These are phyloP conservation scores for Idaea aversata DNA, from an alignment of 2,888 invertebrate genomes.

Conservation along the genomic window DNA sequence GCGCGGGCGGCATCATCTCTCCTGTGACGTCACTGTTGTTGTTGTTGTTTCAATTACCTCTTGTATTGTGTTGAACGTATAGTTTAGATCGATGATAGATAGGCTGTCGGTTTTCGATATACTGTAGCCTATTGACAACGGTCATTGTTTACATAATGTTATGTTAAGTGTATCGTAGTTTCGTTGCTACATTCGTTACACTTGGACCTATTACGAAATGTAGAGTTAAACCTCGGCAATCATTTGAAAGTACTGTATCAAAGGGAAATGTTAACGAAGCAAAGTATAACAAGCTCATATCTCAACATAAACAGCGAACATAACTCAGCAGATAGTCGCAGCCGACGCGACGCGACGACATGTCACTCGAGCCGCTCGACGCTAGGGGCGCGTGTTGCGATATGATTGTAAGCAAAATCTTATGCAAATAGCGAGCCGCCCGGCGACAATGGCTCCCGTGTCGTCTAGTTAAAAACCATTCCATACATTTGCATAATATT, in stretches of 20 bases:
- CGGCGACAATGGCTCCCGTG: conserved; percentile 16
- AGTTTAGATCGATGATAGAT: neutral
- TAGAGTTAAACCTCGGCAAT: neutral
- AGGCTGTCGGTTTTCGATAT: neutral
- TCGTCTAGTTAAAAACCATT: conserved; percentile 21
- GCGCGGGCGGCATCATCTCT: no score
- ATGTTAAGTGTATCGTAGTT: neutral
- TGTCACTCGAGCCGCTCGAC: neutral
- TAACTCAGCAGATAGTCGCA: conserved; percentile 1
- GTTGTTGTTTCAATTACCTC: neutral
- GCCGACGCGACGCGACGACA: neutral
- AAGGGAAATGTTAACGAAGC: neutral
- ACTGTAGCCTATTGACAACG: neutral
- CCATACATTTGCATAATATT: conserved; percentile 21
- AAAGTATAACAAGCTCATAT: neutral
- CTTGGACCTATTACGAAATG: neutral
- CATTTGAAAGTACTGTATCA: neutral
- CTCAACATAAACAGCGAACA: neutral
- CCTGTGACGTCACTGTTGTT: no score
- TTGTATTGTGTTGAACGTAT: neutral
- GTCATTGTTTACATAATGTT: neutral
- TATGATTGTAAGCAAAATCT: conserved; percentile 17
- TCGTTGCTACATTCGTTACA: neutral
- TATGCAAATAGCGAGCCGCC: conserved; percentile 16
- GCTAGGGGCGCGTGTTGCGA: conserved; percentile 2